A percentile compares a stretch with the other conserved stretches of the same genome.
Conservation (phyloP, 1,140 invertebrate genomes). For the Drusus annulatus region DNA sequence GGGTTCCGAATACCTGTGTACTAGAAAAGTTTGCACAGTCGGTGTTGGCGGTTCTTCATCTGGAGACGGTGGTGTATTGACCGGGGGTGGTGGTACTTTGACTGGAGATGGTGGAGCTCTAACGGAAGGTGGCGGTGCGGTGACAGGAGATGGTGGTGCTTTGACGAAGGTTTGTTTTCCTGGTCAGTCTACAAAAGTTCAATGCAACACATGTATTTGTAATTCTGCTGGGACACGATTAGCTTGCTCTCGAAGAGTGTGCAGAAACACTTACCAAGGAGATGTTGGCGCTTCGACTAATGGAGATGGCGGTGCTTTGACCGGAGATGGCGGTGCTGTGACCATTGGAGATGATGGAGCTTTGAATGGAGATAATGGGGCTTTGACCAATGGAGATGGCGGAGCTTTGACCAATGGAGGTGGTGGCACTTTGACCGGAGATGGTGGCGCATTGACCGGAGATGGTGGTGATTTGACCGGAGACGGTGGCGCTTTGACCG, state of each 20-base stretch:
- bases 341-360: background rate
- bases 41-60: background rate
- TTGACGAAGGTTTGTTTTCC: background rate
- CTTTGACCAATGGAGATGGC: too few relatives aligned
- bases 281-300: too few relatives aligned
- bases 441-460: too few relatives aligned
- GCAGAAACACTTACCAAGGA: background rate
- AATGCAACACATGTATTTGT: background rate
- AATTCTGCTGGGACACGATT: background rate
- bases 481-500: too few relatives aligned
- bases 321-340: background rate
- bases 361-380: background rate
- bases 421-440: too few relatives aligned
- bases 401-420: too few relatives aligned
- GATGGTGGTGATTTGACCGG: too few relatives aligned
- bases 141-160: background rate
- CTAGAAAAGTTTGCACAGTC: background rate
- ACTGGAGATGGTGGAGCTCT: too few relatives aligned
- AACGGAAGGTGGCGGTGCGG: too few relatives aligned
- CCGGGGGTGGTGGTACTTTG: too few relatives aligned
- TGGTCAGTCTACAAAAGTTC: background rate
- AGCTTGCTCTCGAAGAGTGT: background rate
- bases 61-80: too few relatives aligned
- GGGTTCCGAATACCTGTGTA: background rate
- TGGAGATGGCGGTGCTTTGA: background rate